Evolutionary conservation across 1,140 invertebrate genomes (phyloP), one percentile per base, ranked within the genome.

Genomic region (Aphidius gifuensis): DNA sequence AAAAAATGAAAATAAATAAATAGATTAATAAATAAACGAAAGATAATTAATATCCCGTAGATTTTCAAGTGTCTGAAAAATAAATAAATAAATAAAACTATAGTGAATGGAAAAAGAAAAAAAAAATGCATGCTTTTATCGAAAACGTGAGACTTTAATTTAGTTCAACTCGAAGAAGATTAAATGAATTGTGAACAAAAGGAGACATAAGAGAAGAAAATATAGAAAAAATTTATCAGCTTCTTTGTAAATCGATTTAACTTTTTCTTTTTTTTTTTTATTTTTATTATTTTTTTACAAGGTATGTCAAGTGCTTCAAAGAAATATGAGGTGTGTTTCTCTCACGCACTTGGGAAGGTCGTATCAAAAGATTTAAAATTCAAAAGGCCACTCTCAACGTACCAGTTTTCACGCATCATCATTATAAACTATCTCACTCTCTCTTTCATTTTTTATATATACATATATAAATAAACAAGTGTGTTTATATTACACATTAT

Each of bases 291-390:
- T 32, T 32, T 32, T 32, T 32, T 32, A 32, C 23, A 32, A 32
- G 23, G 23, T 32, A 32, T 32, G 23, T 32, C 23, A 32, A 32
- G 23, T 32, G 23, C 23, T 32, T 32, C 1, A 32, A 32, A 32
- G 23, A 32, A 32, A 32, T 32, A 32, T 32, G 23, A 32, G 23
- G 23, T 32, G 23, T 32, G 23, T 32, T 32, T 32, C 23, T 54
- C 50, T 61, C 50, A 32, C 42, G 32, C 8, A 21, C 47, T 43
- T 44, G 48, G 6, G 11, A n/a, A n/a, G 7, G 58, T 45, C 43
- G 53, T 61, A 21, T 54, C 50, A 46, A 11, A 23, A 54, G 51
- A 61, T 54, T 61, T 61, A 51, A 61, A 61, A 61, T 61, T 54
- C 59, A 61, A 54, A 46, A 51, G 40, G 55, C 55, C 53, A 54